Evolutionary conservation across 2,113 vertebrate genomes (phyloP), one percentile per base, ranked within the genome.

Genomic region (Ornithorhynchus anatinus): DNA sequence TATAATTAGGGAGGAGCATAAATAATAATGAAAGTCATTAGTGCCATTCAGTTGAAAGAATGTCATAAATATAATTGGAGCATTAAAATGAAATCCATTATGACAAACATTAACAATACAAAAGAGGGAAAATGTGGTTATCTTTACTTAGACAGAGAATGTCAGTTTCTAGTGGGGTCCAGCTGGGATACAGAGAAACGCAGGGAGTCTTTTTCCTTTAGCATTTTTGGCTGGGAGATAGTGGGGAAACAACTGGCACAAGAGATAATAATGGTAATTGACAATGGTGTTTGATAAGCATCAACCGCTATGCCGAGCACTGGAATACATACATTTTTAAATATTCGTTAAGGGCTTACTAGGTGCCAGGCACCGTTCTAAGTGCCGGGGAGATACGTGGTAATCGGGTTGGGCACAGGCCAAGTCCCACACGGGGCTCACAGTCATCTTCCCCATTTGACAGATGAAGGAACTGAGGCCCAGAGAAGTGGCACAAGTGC

Each of bases 21-120:
- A 94, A 93, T 94, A 92, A 92, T 93, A 90, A 92, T 92, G 91
- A 86, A 93, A 91, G 88, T 92, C 89, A 91, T 92, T 93, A 93
- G 88, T 91, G 86, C 86, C 89, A 92, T 92, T 93, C 44, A 69
- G 81, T 88, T 89, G 84, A 84, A 90, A 89, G 87, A 90, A 90
- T 88, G 91, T 89, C 90, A 91, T 90, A 89, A 86, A 92, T 85
- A 88, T 90, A 94, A 91, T 90, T 91, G 92, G 89, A 86, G 86
- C 88, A 91, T 88, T 91, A 87, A 90, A 91, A 83, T 72, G 84
- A 89, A 91, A 92, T 92, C 90, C 90, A 88, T 51, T 43, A 88
- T 85, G 89, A 84, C 89, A 91, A 94, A 89, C 85, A 92, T 92
- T 92, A 90, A 75, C 53, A 38, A 86, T 82, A 90, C 86, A 86